phyloP scores from a whole-genome alignment of 2,888 invertebrate species.

The Melieria omissa region DNA sequence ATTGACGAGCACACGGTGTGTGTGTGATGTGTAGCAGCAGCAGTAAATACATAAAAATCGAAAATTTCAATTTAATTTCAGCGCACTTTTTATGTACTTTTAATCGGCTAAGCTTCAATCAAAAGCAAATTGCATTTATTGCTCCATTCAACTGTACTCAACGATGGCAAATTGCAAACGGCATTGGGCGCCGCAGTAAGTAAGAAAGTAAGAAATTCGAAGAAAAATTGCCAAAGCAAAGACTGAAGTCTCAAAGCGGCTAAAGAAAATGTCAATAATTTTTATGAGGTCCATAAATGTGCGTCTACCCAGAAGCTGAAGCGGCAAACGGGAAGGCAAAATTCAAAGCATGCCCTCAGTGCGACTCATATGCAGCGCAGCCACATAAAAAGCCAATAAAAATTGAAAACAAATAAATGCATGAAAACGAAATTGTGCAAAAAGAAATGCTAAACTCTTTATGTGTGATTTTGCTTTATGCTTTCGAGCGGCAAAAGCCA shows the following conservation, averaged over 20 bases:
- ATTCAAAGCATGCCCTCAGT: not conserved
- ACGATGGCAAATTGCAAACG: slow-evolving; percentile 4
- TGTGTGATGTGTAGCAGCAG: not conserved
- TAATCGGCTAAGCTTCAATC: slow-evolving; percentile 49
- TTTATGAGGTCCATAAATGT: slow-evolving; percentile 38
- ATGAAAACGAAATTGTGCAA: not conserved
- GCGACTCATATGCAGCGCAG: not conserved
- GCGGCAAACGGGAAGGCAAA: not conserved
- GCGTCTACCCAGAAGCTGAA: not conserved
- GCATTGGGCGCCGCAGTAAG: not conserved
- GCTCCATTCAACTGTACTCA: slow-evolving; percentile 1
- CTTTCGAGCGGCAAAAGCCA: too few relatives aligned
- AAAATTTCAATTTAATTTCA: slow-evolving; percentile 36
- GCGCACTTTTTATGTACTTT: slow-evolving; percentile 43
- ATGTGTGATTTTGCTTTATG: not conserved
- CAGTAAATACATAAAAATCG: not conserved
- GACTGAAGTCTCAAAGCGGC: not conserved
- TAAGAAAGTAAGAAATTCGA: slow-evolving; percentile 13
- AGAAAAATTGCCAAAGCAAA: slow-evolving; percentile 3
- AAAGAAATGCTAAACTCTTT: not conserved
- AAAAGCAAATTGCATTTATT: slow-evolving; percentile 48
- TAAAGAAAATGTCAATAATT: slow-evolving; percentile 36
- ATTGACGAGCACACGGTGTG: not conserved
- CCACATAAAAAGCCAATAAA: slow-evolving; percentile 32
- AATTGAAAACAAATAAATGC: not conserved